A percentile compares a stretch with the other conserved stretches of the same genome.
Evolutionary conservation across 53 echinoderm and acorn worm genomes (phyloP).

Genomic region (Patiria pectinifera): DNA sequence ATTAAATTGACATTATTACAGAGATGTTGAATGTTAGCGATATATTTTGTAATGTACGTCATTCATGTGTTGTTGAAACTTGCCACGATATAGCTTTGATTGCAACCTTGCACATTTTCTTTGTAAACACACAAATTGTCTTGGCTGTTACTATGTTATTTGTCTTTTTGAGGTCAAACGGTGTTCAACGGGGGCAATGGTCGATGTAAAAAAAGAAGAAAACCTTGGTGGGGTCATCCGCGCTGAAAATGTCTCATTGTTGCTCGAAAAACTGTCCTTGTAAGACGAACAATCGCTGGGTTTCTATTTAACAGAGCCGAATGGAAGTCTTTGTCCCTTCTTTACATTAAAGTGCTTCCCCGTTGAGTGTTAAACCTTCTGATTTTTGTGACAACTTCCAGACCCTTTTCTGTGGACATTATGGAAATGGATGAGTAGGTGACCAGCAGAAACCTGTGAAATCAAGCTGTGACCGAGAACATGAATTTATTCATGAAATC

Average conservation of each 20-base stretch:
- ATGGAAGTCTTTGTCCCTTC: not conserved
- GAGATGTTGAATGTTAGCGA: not conserved
- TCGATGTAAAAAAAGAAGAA: slow-evolving; percentile 1
- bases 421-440: not conserved
- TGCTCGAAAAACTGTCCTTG: slow-evolving; percentile 12
- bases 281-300: slow-evolving; percentile 3
- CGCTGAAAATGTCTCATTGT: slow-evolving; percentile 2
- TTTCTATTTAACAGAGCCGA: slow-evolving; percentile 23
- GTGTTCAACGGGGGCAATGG: slow-evolving; percentile 17
- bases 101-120: not conserved
- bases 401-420: not conserved
- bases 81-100: not conserved
- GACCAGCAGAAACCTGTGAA: not conserved
- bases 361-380: not conserved
- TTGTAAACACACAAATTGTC: not conserved
- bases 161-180: not conserved
- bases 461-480: not conserved
- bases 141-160: slow-evolving; percentile 19
- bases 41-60: slow-evolving; percentile 8
- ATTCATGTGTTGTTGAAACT: not conserved
- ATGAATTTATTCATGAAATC: not conserved
- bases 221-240: slow-evolving; percentile 2
- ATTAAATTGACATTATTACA: not conserved
- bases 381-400: not conserved
- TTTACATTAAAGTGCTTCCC: no score